Evolutionary conservation across 2,888 invertebrate genomes (phyloP), one percentile per base, ranked within the genome.

Genomic region (Asteroscopus sphinx): DNA sequence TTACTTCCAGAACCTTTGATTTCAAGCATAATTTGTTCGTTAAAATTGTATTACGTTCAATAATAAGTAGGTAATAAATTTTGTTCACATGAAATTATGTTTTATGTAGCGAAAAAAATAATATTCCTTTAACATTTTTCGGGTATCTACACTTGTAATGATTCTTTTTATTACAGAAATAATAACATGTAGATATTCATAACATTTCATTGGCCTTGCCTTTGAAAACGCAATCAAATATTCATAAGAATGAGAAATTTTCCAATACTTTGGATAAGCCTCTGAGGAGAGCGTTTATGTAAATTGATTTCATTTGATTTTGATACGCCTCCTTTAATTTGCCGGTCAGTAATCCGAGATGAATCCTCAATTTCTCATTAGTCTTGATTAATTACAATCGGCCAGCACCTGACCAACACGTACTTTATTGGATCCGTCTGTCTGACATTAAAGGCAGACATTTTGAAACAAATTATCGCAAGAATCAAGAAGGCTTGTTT

Each of bases 181-280:
- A 52, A 62, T 44, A 26, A 39, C 37, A 54, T 54, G 37, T 40
- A 47, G 25, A 58, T 58, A 56, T 59, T 59, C 47, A 39, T 66
- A 57, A 33, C 54, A 57, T 59, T 36, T 62, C 44, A 62, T 62
- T 68, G 42, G 17, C 15, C 13, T 57, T 54, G 42, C 39, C 16
- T 56, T 44, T 52, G 25, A 26, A 56, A 54, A 44, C 6, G 17
- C 54, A 68, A 71, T 70, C 58, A 55, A 68, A 65, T 65, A 64
- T 65, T 68, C 54, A 63, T 58, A 62, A 52, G 40, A 57, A 60
- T 54, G n/a, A 54, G 36, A 55, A 46, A n/a, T 41, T 28, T 60
- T 56, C 32, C 15, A 58, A 60, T 60, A 62, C 65, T 21, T 56
- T 45, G 48, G 21, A 51, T 49, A 55, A 69, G 39, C 21, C 32